These are phyloP conservation scores for Agrilus planipennis DNA, from an alignment of 1,140 invertebrate species.

Conservation along the genomic window DNA sequence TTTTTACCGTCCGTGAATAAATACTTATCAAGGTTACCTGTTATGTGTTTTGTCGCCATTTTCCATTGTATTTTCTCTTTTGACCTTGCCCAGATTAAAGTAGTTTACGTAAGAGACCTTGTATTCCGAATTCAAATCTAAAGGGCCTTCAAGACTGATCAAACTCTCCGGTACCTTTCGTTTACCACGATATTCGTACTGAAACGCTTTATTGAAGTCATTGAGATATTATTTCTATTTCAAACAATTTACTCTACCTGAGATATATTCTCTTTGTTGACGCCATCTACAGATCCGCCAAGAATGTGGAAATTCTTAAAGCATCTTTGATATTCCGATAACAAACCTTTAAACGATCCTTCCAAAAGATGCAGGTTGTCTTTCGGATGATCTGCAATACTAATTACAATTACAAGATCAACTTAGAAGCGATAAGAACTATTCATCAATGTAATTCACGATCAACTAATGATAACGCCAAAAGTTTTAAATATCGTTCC, in stretches of 20 bases:
- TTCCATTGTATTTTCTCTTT: too few species aligned
- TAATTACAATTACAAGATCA: too few species aligned
- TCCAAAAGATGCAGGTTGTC: conserved; percentile 18
- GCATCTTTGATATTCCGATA: conserved; percentile 27
- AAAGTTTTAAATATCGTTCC: too few species aligned
- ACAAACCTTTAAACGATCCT: conserved; percentile 26
- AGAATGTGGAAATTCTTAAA: conserved; percentile 16
- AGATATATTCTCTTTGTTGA: too few species aligned
- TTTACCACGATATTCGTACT: not conserved
- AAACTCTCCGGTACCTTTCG: conserved; percentile 8
- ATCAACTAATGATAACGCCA: too few species aligned
- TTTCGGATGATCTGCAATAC: not conserved
- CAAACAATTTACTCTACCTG: not conserved
- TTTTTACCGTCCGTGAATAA: too few species aligned
- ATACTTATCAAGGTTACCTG: too few species aligned
- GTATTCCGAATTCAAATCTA: conserved; percentile 15
- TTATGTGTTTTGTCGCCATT: conserved; percentile 6
- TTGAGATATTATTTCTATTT: not conserved
- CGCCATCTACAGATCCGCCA: conserved; percentile 5
- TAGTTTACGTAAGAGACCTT: conserved; percentile 12
- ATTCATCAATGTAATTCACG: too few species aligned
- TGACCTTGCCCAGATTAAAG: too few species aligned
- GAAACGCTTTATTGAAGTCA: not conserved
- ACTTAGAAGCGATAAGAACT: too few species aligned
- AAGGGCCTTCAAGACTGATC: conserved; percentile 14